Evolutionary conservation across 2,888 invertebrate species (phyloP), one percentile per base, ranked within the genome.

Genomic region (Ormia ochracea): DNA sequence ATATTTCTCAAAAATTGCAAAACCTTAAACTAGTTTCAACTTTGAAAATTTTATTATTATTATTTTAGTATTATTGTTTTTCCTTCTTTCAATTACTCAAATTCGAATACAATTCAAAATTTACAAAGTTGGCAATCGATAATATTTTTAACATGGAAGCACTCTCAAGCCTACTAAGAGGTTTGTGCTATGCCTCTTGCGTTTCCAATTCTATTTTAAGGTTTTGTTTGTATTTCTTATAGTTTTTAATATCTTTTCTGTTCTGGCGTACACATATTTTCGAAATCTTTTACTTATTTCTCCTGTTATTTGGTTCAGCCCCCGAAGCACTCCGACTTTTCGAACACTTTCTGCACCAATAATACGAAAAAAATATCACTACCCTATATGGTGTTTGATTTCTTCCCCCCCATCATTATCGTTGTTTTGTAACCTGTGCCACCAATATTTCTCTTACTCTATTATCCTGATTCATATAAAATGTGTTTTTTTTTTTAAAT

Each of bases 361-460:
- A 48, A 70, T 59, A 23, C 26, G 26, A 2, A 45, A 38, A 17
- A 41, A 52, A 43, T 19, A 43, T n/a, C n/a, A n/a, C n/a, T n/a
- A n/a, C n/a, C n/a, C n/a, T n/a, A n/a, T n/a, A n/a, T n/a, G n/a
- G n/a, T n/a, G n/a, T n/a, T n/a, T n/a, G n/a, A n/a, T n/a, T n/a
- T 31, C 10, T 58, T 17, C 58, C 9, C n/a, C 38, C 38, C 65
- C 65, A 45, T 10, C 28, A 65, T 66, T 59, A 31, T 68, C 72
- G 65, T 68, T 72, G 17, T 68, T 65, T 33, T 68, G 19, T 78
- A 33, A 28, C 78, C 52, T n/a, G 26, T 50, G n/a, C 66, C 63
- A 45, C 48, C 38, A 59, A 48, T 41, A 19, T 63, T 10, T 76
- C 31, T 78, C 48, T 73, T 65, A 43, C 48, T 58, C 9, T 63